Conservation (phyloP, 2,797 vertebrate species). For the Myioborus melanocephalus region DNA sequence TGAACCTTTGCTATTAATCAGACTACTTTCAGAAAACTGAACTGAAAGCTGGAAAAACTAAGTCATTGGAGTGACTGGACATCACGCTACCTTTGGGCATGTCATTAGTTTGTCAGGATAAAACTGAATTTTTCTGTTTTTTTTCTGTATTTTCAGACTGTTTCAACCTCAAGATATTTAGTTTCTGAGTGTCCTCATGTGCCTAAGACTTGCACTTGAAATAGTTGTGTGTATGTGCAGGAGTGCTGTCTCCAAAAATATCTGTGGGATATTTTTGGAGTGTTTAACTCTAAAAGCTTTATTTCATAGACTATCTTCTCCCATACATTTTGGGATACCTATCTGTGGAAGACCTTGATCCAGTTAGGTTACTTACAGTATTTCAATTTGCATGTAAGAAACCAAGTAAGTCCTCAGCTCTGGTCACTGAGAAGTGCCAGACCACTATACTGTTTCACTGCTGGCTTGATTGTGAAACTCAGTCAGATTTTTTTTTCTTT, state of each 20-base stretch:
- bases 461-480: not conserved
- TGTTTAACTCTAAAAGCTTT: not conserved
- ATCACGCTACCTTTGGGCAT: not conserved
- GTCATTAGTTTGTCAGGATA: not conserved
- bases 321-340: no score
- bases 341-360: not conserved
- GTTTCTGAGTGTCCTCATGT: not conserved
- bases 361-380: not conserved
- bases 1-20: not conserved
- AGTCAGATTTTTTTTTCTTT: not conserved
- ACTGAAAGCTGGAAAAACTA: not conserved
- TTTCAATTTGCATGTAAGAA: not conserved
- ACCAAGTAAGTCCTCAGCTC: not conserved
- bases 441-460: not conserved
- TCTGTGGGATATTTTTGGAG: not conserved
- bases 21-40: not conserved
- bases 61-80: not conserved
- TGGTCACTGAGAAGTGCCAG: not conserved
- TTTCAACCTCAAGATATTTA: not conserved
- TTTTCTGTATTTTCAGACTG: not conserved
- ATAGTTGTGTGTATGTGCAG: not conserved
- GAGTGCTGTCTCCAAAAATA: not conserved
- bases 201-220: not conserved
- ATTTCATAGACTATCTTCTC: not conserved
- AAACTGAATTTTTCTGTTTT: not conserved